Evolutionary conservation across 2,888 invertebrate genomes (phyloP).

Genomic region (Sympetrum striolatum): DNA sequence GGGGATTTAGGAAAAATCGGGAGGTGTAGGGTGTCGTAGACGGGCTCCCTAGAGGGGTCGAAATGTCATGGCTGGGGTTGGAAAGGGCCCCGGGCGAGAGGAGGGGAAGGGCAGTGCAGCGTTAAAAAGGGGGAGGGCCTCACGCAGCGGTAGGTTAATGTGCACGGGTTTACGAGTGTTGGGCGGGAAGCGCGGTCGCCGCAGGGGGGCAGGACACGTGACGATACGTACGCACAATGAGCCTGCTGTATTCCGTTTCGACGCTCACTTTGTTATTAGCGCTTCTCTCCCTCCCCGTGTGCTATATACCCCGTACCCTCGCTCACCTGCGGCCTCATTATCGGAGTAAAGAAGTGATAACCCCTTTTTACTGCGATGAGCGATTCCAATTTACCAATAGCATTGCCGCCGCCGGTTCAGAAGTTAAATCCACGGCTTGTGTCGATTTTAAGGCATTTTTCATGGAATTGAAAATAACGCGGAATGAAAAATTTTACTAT

Average conservation of each 20-base stretch:
- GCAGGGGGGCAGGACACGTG: not conserved
- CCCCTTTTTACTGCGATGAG: no score
- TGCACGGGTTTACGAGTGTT: not conserved
- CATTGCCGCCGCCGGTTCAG: no score
- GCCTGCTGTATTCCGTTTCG: not conserved
- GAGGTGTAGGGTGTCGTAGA: not conserved
- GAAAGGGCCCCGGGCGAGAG: not conserved
- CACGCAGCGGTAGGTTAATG: not conserved
- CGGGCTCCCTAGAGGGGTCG: not conserved
- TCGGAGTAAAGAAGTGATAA: no score
- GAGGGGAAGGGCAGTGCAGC: not conserved
- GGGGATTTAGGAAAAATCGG: not conserved
- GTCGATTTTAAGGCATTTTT: no score
- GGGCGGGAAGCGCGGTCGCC: not conserved
- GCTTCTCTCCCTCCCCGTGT: not conserved
- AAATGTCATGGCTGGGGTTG: conserved; percentile 10
- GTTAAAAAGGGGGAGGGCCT: not conserved
- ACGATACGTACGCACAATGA: not conserved
- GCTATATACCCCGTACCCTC: not conserved
- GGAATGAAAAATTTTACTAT: no score
- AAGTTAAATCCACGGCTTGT: no score
- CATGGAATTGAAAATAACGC: no score
- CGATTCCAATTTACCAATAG: no score
- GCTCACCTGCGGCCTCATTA: not conserved
- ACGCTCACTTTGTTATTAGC: not conserved